Conservation (phyloP, 2,888 invertebrate genomes). For the Gari tellinella region DNA sequence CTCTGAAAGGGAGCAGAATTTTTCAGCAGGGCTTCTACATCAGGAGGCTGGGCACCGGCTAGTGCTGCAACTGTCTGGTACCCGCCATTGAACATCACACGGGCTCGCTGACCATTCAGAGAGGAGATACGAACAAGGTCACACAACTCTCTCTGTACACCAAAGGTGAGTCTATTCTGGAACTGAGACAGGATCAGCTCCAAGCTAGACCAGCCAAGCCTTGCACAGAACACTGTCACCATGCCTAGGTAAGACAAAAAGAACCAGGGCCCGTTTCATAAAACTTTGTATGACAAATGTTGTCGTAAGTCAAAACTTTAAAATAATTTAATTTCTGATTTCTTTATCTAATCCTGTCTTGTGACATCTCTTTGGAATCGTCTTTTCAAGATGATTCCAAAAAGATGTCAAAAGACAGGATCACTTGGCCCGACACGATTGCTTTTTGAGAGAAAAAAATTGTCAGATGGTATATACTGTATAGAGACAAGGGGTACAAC, state of each 20-base stretch:
- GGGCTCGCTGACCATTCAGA: constrained; percentile 93
- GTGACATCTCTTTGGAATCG: no score
- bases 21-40: constrained; percentile 91
- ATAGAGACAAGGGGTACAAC: no score
- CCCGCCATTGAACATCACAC: constrained; percentile 92
- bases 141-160: constrained; percentile 95
- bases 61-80: constrained; percentile 91
- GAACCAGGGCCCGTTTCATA: no score
- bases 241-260: constrained; percentile 88
- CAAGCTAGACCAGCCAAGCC: constrained; percentile 96
- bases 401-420: no score
- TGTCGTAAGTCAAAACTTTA: no score
- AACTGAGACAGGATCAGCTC: constrained; percentile 96
- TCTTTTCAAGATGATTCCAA: no score
- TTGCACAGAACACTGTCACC: constrained; percentile 97
- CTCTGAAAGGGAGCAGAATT: constrained; percentile 94
- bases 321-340: no score
- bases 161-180: constrained; percentile 96
- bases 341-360: no score
- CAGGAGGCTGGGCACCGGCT: constrained; percentile 89
- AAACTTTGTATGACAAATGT: no score
- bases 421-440: no score
- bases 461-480: no score
- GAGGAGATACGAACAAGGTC: constrained; percentile 93
- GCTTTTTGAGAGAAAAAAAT: no score